Evolutionary conservation across 2,797 vertebrate species (phyloP).

Genomic region (Dendrocincla tyrannina): DNA sequence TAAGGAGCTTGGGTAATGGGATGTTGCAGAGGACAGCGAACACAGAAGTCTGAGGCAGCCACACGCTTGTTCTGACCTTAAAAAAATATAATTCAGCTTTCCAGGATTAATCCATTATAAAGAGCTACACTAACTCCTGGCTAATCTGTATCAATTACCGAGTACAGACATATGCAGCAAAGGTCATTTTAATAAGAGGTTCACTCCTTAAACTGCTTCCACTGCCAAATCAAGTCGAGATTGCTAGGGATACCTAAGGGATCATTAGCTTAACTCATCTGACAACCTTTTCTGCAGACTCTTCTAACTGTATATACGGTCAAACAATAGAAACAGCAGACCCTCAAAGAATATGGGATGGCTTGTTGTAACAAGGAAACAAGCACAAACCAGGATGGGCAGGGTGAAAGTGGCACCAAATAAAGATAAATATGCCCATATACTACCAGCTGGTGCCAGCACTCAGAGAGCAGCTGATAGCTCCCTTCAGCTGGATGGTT

Average conservation of each 20-base stretch:
- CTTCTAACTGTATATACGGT: background rate
- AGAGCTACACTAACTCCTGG: slow-evolving; percentile 15
- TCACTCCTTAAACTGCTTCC: slow-evolving; percentile 36
- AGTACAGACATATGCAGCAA: slow-evolving; percentile 9
- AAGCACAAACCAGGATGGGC: background rate
- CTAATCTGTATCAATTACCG: slow-evolving; percentile 53
- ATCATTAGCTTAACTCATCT: background rate
- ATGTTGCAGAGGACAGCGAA: background rate
- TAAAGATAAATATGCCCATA: background rate
- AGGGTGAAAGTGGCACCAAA: background rate
- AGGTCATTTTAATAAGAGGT: slow-evolving; percentile 42
- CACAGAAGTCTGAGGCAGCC: background rate
- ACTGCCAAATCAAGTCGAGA: slow-evolving; percentile 20
- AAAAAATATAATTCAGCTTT: background rate
- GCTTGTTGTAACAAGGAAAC: background rate
- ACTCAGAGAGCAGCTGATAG: background rate
- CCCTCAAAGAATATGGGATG: background rate
- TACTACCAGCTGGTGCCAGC: background rate
- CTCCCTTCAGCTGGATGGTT: background rate
- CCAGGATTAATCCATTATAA: slow-evolving; percentile 47
- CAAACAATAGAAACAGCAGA: background rate
- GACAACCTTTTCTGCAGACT: slow-evolving; percentile 6
- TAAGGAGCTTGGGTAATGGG: background rate
- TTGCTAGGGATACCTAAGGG: background rate
- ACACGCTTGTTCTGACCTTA: background rate